These are phyloP conservation scores for Thermophis baileyi DNA, from an alignment of 2,113 vertebrate genomes.

Conservation along the genomic window DNA sequence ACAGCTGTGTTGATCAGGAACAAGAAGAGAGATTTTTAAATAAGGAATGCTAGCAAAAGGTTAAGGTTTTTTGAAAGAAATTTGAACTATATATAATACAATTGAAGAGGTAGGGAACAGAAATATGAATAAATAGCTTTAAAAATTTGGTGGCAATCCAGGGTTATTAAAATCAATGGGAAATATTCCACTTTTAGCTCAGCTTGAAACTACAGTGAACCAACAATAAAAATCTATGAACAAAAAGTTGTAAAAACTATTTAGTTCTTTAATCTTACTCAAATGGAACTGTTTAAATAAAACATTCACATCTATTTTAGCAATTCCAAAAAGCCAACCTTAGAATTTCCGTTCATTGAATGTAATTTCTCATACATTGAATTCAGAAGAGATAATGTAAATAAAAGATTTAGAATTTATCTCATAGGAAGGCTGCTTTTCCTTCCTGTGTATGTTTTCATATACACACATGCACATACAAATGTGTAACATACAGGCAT, in stretches of 20 bases:
- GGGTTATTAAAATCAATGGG: background rate
- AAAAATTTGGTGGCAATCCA: constrained; percentile 20
- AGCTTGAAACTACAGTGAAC: constrained; percentile 19
- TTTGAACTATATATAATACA: constrained; percentile 57
- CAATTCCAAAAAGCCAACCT: constrained; percentile 38
- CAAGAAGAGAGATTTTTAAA: constrained; percentile 70
- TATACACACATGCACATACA: background rate
- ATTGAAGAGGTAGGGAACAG: constrained; percentile 62
- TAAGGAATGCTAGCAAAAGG: constrained; percentile 65
- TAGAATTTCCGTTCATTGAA: background rate
- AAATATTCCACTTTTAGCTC: background rate
- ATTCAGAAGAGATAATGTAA: background rate
- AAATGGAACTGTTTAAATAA: constrained; percentile 46
- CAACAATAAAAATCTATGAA: constrained; percentile 53
- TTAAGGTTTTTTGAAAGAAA: constrained; percentile 61
- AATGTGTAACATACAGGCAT: background rate
- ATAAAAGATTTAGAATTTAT: background rate
- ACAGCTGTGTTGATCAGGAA: constrained; percentile 67
- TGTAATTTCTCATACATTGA: background rate
- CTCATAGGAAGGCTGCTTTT: background rate
- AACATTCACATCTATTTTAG: constrained; percentile 37
- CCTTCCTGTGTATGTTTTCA: background rate
- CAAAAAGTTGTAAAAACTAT: constrained; percentile 46
- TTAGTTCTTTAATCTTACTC: constrained; percentile 55
- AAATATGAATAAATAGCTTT: constrained; percentile 60